Percentiles rank a stretch among this genome's conserved stretches.
phyloP scores from a whole-genome alignment of 2,797 vertebrate species.

The Pangasius djambal region DNA sequence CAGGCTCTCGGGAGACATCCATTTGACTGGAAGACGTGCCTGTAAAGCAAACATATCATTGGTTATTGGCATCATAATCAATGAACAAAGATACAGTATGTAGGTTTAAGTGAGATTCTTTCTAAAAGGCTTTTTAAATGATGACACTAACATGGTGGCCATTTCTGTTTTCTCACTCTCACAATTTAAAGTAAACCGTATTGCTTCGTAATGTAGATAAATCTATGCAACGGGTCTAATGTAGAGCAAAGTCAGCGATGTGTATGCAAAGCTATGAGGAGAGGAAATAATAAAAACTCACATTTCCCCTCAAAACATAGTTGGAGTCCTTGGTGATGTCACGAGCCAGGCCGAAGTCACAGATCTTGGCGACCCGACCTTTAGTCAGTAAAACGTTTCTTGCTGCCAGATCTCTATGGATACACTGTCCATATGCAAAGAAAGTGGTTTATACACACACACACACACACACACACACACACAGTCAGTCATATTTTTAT shows the following conservation, averaged over 20 bases:
- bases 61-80: background rate
- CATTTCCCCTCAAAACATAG: conserved; percentile 96
- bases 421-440: conserved; percentile 77
- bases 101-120: background rate
- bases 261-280: background rate
- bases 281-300: conserved; percentile 73
- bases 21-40: conserved; percentile 96
- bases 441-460: background rate
- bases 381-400: conserved; percentile 95
- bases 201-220: background rate
- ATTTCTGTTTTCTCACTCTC: background rate
- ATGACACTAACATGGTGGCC: background rate
- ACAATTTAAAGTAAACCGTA: background rate
- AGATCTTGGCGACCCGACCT: conserved; percentile 95
- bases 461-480: too few species aligned
- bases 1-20: conserved; percentile 98
- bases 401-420: conserved; percentile 95
- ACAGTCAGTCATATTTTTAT: background rate
- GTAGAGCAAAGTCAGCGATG: background rate
- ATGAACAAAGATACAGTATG: background rate
- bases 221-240: background rate
- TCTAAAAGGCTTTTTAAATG: background rate
- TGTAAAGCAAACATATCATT: conserved; percentile 57
- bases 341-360: conserved; percentile 95
- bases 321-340: conserved; percentile 96